Evolutionary conservation across 2,888 invertebrate genomes (phyloP), one percentile per base, ranked within the genome.

Genomic region (Chaetogeoica ovagalla): DNA sequence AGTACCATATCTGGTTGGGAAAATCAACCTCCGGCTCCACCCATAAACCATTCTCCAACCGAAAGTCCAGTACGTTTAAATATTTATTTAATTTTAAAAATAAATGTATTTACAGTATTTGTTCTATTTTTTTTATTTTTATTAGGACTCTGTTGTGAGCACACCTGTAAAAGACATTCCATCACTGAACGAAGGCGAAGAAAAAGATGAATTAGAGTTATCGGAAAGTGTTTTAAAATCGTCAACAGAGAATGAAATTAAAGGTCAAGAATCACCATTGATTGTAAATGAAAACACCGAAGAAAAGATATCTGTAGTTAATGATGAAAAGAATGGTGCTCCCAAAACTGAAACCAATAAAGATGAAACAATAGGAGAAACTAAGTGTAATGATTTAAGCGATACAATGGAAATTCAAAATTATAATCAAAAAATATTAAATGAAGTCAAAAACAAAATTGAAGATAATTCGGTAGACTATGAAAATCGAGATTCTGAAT

Each of bases 1-100:
- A 96, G 96, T 86, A 98, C 97, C 69, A 97, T 97, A 85, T 97
- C 96, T 0, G 97, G 97, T 79, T 95, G 95, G 94, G 95, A 95
- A 63, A 77, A 77, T 55, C 77, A 77, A 55, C 77, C 77, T 55
- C 77, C 77, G 19, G 77, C 77, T 21, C 77, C 77, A 13, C 77
- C 77, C 1, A 77, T 77, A 55, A 77, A 70, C 63, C 77, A 77
- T 70, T 77, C 77, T 55, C 77, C 77, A n/a, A 52, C 77, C 11
- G 70, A 77, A 55, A 62, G 52, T 39, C 77, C 77, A 19, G 77
- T 77, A 39, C 7, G 70, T 21, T 21, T 37, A 62, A 11, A 62
- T n/a, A 52, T 69, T 13, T 13, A 43, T 59, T 59, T 23, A 17
- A 55, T 52, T 21, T 15, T 37, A 55, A 55, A 63, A 37, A 8